phyloP scores from a whole-genome alignment of 2,113 vertebrate genomes.

The Cyprinodon brontotheroides region DNA sequence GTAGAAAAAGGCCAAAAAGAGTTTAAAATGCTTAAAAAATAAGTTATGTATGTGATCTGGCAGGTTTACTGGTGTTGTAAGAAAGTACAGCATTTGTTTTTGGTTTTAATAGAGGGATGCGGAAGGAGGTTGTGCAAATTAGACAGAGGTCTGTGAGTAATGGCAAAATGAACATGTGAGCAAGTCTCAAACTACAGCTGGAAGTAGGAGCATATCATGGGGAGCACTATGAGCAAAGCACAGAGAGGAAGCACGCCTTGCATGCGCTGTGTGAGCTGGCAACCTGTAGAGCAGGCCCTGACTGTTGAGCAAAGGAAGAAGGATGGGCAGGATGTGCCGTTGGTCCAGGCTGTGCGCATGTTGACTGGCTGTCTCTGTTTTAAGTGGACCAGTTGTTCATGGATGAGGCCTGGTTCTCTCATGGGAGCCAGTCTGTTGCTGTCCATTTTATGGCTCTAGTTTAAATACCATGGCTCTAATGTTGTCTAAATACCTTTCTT shows the following conservation, averaged over 20 bases:
- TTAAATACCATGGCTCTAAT: background rate
- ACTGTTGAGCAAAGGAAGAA: constrained; percentile 16
- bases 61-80: constrained; percentile 1
- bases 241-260: constrained; percentile 22
- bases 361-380: constrained; percentile 16
- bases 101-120: constrained; percentile 10
- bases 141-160: constrained; percentile 6
- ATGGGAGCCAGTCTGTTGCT: background rate
- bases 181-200: constrained; percentile 12
- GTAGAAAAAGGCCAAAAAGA: background rate
- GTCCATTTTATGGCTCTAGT: background rate
- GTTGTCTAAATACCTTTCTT: background rate
- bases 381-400: constrained; percentile 8
- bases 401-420: constrained; percentile 5
- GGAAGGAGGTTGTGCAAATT: constrained; percentile 28
- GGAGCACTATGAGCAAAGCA: constrained; percentile 17
- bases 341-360: constrained; percentile 21
- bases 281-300: constrained; percentile 9
- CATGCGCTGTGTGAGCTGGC: constrained; percentile 9
- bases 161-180: constrained; percentile 33
- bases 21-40: background rate
- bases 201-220: constrained; percentile 10
- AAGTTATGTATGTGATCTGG: constrained; percentile 7
- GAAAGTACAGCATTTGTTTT: constrained; percentile 2
- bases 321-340: background rate